phyloP scores from a whole-genome alignment of 2,888 invertebrate genomes.

The Leptarthrus brevirostris region DNA sequence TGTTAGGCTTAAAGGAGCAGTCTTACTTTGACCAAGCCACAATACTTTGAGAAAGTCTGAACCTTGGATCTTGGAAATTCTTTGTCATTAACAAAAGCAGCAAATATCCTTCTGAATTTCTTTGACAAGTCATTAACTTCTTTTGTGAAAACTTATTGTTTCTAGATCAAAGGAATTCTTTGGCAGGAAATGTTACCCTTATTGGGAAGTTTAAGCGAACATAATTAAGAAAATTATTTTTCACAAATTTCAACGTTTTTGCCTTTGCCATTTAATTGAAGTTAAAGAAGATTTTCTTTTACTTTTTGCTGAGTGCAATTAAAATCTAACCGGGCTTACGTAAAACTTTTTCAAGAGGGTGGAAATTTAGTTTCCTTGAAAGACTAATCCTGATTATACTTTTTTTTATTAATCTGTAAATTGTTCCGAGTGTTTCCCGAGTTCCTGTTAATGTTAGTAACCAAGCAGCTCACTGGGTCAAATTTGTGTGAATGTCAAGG shows the following conservation, averaged over 20 bases:
- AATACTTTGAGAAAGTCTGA: background rate
- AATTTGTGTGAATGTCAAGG: background rate
- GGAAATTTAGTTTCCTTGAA: background rate
- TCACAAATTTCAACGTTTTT: slow-evolving; percentile 9
- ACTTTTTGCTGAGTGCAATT: slow-evolving; percentile 19
- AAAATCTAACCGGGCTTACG: slow-evolving; percentile 11
- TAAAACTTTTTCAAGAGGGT: background rate
- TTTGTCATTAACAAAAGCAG: background rate
- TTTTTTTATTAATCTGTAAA: background rate
- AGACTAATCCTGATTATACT: background rate
- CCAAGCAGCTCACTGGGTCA: background rate
- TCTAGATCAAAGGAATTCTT: background rate
- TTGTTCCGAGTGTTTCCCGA: background rate
- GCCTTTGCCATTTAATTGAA: slow-evolving; percentile 16
- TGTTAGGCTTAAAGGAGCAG: too few species aligned
- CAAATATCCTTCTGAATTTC: background rate
- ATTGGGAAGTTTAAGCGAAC: background rate
- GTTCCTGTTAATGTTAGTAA: background rate
- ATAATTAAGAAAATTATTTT: slow-evolving; percentile 41
- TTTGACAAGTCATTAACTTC: slow-evolving; percentile 8
- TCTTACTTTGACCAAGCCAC: background rate
- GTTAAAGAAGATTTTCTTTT: slow-evolving; percentile 30
- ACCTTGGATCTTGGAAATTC: background rate
- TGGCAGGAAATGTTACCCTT: background rate
- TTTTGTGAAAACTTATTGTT: slow-evolving; percentile 4